Evolutionary conservation across 1,140 invertebrate genomes (phyloP), one percentile per base, ranked within the genome.

Genomic region (Theocolax elegans): DNA sequence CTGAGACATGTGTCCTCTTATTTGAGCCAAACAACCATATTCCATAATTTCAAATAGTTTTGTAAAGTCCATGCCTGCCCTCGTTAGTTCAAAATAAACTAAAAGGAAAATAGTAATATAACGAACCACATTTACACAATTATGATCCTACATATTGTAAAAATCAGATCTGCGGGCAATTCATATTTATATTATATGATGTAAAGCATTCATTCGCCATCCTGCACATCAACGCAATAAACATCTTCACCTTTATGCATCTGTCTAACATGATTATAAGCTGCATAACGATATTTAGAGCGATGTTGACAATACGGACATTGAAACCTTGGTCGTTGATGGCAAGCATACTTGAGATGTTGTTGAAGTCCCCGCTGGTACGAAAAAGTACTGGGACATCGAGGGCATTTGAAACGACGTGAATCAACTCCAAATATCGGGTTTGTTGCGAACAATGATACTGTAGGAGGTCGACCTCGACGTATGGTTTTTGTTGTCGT

Each of bases 271-370:
- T 80, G 81, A 17, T 72, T 78, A 59, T 74, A 77, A 19, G 75
- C 79, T 72, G 75, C 83, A 58, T 74, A 79, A 8, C 74, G 72
- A 46, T 80, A 81, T 51, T 80, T 78, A 72, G 74, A 77, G 23
- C 77, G 76, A 6, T 63, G 23, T 9, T 63, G 60, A n/a, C 46
- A 49, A 23, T 63, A 63, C 2, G 44, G 60, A 23, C 46, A 63
- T n/a, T 63, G 46, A 23, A 63, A 63, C 6, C 59, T 44, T 4
- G 59, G 59, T 17, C 27, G 9, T 9, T 46, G 38, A 3, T 31
- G 1, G 27, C 46, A 63, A 9, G 51, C 51, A 31, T 70, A 64
- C 12, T 56, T 64, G 2, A 70, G 29, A 27, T 70, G 68, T 17
- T 70, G 60, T 6, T 64, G 51, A 15, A 70, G 49, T 3, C 51